Evolutionary conservation across 2,113 vertebrate genomes (phyloP).

Genomic region (Tamias sibiricus): DNA sequence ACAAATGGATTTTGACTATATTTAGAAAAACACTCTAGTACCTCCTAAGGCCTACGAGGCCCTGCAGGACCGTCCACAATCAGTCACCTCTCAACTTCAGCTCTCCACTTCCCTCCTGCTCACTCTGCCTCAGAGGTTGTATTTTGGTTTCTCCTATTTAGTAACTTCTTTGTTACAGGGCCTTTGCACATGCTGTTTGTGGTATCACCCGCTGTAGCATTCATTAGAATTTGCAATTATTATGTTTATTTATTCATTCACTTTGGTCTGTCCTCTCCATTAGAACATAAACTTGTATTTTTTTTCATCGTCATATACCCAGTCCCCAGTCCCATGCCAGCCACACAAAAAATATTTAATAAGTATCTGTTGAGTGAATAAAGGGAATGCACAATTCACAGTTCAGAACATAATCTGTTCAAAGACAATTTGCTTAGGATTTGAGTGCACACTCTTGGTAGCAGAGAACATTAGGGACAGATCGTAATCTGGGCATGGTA

Average conservation of each 20-base stretch:
- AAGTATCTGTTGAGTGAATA: not conserved
- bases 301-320: not conserved
- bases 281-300: not conserved
- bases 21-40: not conserved
- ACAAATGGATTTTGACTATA: no score
- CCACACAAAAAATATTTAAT: not conserved
- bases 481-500: not conserved
- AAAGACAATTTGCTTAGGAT: not conserved
- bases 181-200: not conserved
- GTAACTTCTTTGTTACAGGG: no score
- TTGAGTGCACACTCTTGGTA: not conserved
- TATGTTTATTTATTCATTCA: not conserved
- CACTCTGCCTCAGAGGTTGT: not conserved
- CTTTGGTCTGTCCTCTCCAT: not conserved
- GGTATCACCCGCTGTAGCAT: no score
- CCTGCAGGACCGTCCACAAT: no score
- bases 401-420: not conserved
- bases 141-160: not conserved
- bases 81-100: no score
- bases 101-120: not conserved
- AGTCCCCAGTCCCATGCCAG: not conserved
- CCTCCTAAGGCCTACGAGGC: accelerated
- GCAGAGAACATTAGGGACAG: not conserved
- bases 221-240: not conserved
- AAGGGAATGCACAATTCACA: not conserved